Evolutionary conservation across 2,797 vertebrate species (phyloP).

Genomic region (Apodemus agrarius): DNA sequence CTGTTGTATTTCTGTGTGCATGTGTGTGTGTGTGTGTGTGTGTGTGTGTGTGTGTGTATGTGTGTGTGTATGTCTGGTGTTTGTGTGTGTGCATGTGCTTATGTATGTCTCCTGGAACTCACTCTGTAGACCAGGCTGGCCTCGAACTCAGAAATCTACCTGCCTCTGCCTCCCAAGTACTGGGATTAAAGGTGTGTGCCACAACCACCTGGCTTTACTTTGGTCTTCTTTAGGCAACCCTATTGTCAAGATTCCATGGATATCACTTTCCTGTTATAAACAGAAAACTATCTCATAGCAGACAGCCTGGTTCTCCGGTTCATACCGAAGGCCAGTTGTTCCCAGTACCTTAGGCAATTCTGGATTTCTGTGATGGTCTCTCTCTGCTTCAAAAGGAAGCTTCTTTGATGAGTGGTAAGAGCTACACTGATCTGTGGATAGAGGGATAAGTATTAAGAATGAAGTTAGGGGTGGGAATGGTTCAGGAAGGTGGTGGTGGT

Average conservation of each 20-base stretch:
- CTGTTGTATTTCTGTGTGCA: not conserved
- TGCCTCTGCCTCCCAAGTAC: no score
- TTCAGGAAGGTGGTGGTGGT: not conserved
- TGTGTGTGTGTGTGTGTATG: not conserved
- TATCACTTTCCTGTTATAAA: not conserved
- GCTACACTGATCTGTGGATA: not conserved
- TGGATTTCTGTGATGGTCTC: not conserved
- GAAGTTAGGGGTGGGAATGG: not conserved
- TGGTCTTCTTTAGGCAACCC: not conserved
- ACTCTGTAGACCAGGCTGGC: no score
- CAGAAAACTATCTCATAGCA: not conserved
- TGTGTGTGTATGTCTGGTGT: no score
- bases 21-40: not conserved
- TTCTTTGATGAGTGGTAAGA: not conserved
- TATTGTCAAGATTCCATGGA: not conserved
- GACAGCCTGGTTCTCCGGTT: no score
- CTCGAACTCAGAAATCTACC: no score
- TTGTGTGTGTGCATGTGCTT: no score
- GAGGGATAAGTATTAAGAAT: no score
- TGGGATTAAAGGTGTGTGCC: no score
- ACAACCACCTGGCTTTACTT: no score
- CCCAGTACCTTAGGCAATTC: not conserved
- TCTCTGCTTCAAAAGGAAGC: not conserved
- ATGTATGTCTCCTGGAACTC: no score
- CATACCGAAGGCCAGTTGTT: not conserved